Base-by-base conservation (phyloP, 2,888 invertebrate genomes). In the Brenthis ino region DNA sequence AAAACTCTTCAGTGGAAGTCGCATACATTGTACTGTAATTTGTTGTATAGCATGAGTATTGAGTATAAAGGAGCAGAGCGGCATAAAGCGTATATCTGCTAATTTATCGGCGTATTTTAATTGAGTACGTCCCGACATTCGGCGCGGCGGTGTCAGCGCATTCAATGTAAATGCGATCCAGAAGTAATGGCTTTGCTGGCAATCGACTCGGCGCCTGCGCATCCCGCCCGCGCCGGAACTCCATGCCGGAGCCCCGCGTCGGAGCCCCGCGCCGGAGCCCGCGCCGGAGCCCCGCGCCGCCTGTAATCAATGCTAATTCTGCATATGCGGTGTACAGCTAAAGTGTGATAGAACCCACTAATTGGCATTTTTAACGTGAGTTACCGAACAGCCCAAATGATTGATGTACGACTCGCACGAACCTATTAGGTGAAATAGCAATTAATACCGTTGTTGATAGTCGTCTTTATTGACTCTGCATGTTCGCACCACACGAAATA, bases 21-120 rank as follows among this genome's bases (percentile, higher is more conserved):
- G 50, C 60, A 33, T 60, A 50, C 28, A 60, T 28, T 28, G 50
- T 50, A 50, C 50, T 60, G 37, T 48, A 60, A 60, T 60, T 60
- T 60, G 60, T 60, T 60, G 50, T 63, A 54, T 14, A 53, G 37
- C 51, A 20, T 12, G 43, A 54, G 63, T 43, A 13, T 28, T 8
- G 8, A 56, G 33, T 47, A 20, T n/a, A 16, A 8, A 24, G 48
- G 51, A 51, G 43, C 47, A 53, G 56, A 14, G 28, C 16, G 47
- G 28, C 8, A 53, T 58, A 53, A 24, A 65, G 61, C 51, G 58
- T 68, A 76, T 77, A 78, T 82, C 84, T 81, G 87, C 81, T 89
- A 88, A 91, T 90, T 88, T 89, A 89, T 85, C 82, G 84, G 80
- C 82, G 84, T 85, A 88, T 89, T 91, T 91, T 91, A 91, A 91